Percentiles rank a stretch among this genome's conserved stretches.
phyloP scores from a whole-genome alignment of 2,113 vertebrate species.

The Heliornis fulica region DNA sequence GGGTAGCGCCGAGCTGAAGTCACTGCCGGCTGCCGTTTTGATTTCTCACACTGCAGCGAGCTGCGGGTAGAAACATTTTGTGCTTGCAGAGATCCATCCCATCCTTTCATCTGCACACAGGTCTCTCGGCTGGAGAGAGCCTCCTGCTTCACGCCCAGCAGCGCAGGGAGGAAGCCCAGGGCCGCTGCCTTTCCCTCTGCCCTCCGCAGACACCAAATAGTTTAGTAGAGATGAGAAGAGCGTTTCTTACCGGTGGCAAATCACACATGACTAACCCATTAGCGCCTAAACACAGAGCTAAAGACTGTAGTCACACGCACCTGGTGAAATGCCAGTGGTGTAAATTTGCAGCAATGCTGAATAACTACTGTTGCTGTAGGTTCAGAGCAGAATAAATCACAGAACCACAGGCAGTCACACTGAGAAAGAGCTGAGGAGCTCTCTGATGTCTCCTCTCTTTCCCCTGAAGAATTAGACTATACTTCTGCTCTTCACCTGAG shows the following conservation, averaged over 20 bases:
- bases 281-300: neutral
- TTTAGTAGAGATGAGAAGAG: neutral
- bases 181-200: rapidly evolving
- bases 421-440: neutral
- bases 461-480: neutral
- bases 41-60: slow-evolving; percentile 33
- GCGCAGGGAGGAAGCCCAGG: neutral
- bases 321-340: neutral
- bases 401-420: neutral
- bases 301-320: rapidly evolving
- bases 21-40: neutral
- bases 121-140: neutral
- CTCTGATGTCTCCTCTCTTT: neutral
- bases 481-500: neutral
- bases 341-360: neutral
- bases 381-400: neutral
- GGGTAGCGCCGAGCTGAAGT: neutral
- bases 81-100: neutral
- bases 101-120: neutral
- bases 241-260: neutral
- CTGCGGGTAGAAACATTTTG: neutral
- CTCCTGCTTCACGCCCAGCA: neutral
- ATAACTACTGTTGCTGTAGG: neutral
- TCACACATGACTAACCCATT: neutral
- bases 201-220: neutral